Evolutionary conservation across 2,797 vertebrate species (phyloP).

Genomic region (Pampus argenteus): DNA sequence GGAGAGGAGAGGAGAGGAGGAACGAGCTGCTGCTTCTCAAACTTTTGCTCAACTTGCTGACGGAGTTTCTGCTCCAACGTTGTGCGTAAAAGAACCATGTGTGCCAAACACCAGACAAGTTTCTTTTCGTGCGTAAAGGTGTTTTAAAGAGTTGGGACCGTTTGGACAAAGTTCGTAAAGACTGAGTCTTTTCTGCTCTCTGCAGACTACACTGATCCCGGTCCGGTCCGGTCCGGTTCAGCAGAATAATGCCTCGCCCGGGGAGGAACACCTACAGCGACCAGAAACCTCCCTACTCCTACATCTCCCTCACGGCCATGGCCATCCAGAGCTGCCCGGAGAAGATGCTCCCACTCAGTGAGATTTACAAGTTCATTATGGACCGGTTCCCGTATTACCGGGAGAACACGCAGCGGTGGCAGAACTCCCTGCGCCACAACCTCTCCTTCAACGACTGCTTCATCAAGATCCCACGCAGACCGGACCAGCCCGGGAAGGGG

Average conservation of each 20-base stretch:
- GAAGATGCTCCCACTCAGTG: slow-evolving; percentile 98
- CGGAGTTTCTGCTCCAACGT: neutral
- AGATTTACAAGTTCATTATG: slow-evolving; percentile 99
- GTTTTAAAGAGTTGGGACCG: slow-evolving; percentile 24
- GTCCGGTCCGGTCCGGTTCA: neutral
- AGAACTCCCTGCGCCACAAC: slow-evolving; percentile 98
- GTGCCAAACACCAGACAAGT: neutral
- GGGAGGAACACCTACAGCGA: slow-evolving; percentile 98
- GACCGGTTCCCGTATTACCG: slow-evolving; percentile 98
- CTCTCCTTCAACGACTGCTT: slow-evolving; percentile 99
- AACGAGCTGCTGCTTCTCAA: neutral
- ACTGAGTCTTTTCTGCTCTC: slow-evolving; percentile 3
- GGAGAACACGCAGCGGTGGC: slow-evolving; percentile 98
- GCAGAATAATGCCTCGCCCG: slow-evolving; percentile 89
- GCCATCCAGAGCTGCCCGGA: slow-evolving; percentile 97
- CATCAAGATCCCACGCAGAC: slow-evolving; percentile 96
- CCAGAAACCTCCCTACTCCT: slow-evolving; percentile 98
- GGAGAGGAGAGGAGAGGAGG: neutral
- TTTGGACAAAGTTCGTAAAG: slow-evolving; percentile 35
- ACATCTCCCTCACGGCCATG: slow-evolving; percentile 98
- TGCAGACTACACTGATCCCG: neutral
- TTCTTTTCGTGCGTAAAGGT: slow-evolving; percentile 3
- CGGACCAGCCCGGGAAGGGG: slow-evolving; percentile 97
- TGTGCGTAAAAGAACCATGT: slow-evolving; percentile 29
- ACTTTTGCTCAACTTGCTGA: slow-evolving; percentile 36